Conservation (phyloP, 2,888 invertebrate species). For the Drosophila neutralis region DNA sequence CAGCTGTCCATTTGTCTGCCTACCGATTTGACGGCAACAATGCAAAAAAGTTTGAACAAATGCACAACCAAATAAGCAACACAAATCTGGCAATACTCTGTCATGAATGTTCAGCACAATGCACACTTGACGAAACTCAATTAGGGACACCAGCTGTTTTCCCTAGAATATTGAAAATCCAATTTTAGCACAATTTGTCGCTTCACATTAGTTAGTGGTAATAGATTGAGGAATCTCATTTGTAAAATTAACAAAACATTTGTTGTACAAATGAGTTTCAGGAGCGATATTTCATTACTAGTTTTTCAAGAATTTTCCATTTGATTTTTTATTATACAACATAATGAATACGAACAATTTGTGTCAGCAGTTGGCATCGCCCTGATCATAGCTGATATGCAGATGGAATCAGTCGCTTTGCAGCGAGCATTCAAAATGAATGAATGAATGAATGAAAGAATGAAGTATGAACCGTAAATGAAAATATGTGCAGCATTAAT, state of each 20-base stretch:
- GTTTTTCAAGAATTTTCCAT: not conserved
- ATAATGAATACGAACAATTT: not conserved
- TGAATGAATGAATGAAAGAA: slow-evolving; percentile 28
- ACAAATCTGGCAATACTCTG: slow-evolving; percentile 8
- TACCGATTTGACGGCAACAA: slow-evolving; percentile 48
- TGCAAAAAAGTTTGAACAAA: slow-evolving; percentile 18
- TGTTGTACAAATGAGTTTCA: not conserved
- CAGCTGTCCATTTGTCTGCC: slow-evolving; percentile 52
- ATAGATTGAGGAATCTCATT: not conserved
- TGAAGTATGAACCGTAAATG: slow-evolving; percentile 65
- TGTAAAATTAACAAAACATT: not conserved
- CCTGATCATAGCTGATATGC: slow-evolving; percentile 13
- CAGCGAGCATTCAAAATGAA: slow-evolving; percentile 29
- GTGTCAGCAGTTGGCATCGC: not conserved
- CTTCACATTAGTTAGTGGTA: not conserved
- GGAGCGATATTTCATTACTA: not conserved
- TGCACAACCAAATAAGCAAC: not conserved
- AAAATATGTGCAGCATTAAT: slow-evolving; percentile 77
- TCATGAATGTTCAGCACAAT: not conserved
- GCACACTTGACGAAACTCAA: no score
- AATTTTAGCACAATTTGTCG: not conserved
- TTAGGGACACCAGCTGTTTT: not conserved
- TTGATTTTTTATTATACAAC: not conserved
- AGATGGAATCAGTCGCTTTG: slow-evolving; percentile 21
- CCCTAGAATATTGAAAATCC: not conserved